These are phyloP conservation scores for Heliconius congener DNA, from an alignment of 1,140 invertebrate species.

Conservation along the genomic window DNA sequence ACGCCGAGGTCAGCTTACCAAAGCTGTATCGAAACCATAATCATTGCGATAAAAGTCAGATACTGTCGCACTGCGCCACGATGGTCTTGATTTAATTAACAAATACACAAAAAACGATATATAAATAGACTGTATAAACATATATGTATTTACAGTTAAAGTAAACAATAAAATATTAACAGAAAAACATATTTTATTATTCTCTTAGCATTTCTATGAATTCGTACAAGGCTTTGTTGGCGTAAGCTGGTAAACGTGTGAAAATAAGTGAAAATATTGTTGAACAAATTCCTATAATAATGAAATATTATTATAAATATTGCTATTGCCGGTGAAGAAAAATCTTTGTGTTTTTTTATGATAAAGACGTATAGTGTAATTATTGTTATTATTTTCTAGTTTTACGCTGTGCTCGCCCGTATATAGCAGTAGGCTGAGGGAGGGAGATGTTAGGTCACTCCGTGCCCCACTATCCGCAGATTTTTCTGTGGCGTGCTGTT, in stretches of 20 bases:
- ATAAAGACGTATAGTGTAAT: too few relatives aligned
- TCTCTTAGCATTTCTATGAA: slow-evolving; percentile 6
- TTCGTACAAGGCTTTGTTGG: background rate
- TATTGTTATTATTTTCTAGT: too few relatives aligned
- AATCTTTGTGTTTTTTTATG: background rate
- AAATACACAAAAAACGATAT: background rate
- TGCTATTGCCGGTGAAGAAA: background rate
- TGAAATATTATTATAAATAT: background rate
- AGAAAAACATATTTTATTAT: slow-evolving; percentile 6
- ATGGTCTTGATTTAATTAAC: too few relatives aligned
- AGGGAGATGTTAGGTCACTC: too few relatives aligned
- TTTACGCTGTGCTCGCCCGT: too few relatives aligned
- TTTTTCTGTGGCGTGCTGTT: too few relatives aligned
- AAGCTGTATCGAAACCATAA: too few relatives aligned
- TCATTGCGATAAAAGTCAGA: too few relatives aligned
- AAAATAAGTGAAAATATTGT: background rate
- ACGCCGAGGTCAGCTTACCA: too few relatives aligned
- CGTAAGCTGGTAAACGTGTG: slow-evolving; percentile 10
- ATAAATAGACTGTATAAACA: background rate
- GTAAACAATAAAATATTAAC: background rate
- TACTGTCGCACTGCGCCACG: too few relatives aligned
- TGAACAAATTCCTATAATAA: background rate
- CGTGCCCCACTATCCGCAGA: too few relatives aligned
- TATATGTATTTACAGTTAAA: background rate
- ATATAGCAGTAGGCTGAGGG: too few relatives aligned